Conservation (phyloP, 2,888 invertebrate genomes). For the Harpagoxenus sublaevis region DNA sequence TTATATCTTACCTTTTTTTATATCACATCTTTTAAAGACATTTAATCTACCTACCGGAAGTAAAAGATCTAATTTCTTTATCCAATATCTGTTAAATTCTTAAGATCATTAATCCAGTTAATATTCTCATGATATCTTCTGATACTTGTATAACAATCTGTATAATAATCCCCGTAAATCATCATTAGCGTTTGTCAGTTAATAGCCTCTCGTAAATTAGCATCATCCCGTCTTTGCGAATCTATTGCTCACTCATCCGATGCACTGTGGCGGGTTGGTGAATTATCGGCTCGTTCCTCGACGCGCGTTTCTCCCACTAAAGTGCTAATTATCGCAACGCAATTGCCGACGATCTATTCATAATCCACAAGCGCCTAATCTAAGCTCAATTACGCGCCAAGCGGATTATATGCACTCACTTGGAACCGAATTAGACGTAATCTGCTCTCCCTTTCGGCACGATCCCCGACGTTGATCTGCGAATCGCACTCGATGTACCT, state of each 20-base stretch:
- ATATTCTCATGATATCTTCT: neutral
- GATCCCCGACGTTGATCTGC: constrained; percentile 60
- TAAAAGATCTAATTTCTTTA: neutral
- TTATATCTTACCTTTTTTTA: neutral
- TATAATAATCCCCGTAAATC: neutral
- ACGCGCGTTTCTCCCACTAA: constrained; percentile 20
- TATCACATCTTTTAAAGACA: neutral
- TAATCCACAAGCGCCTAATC: constrained; percentile 67
- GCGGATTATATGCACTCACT: constrained; percentile 69
- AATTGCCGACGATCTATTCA: constrained; percentile 68
- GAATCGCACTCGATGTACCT: constrained; percentile 59
- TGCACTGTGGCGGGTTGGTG: neutral
- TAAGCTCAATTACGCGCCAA: constrained; percentile 66
- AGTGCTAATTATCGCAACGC: constrained; percentile 49
- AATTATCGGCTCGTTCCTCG: constrained; percentile 45
- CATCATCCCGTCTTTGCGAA: constrained; percentile 16
- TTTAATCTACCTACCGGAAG: neutral
- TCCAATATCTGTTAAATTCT: neutral
- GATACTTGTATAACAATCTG: neutral
- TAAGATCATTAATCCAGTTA: neutral
- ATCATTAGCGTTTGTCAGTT: constrained; percentile 38
- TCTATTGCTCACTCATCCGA: constrained; percentile 24
- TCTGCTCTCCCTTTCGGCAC: constrained; percentile 9
- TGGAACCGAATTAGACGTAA: constrained; percentile 65
- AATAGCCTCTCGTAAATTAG: constrained; percentile 33